Base-by-base conservation (phyloP, 2,888 invertebrate species). In the Drosophila atripex region DNA sequence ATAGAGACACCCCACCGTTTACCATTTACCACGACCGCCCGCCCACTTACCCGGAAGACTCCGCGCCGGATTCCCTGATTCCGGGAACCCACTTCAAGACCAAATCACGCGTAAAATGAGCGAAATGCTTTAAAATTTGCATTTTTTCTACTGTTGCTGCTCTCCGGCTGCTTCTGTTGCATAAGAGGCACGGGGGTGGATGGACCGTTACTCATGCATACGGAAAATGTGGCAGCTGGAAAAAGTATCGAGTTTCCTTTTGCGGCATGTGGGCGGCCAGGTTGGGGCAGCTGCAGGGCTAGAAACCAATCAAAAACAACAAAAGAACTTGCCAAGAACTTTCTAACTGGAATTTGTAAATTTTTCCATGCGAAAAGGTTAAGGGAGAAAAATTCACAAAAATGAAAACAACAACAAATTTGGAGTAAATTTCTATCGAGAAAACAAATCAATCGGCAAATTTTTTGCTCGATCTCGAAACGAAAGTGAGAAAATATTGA, bases 251-350 rank as follows among this genome's bases (percentile, higher is more conserved):
- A 52, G 64, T 65, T 65, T 66, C 47, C 65, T 32, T 56, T 49
- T 43, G 28, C 25, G 47, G 14, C 45, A 45, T 47, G 18, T 28
- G 18, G 18, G 32, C 14, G 6, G 16, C 5, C 7, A 35, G 50
- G 21, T 35, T n/a, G 52, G 35, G 66, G 45, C 63, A 64, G 65
- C 65, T 66, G 65, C 68, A 70, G 69, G 69, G 69, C 69, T 71
- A 51, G 45, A 71, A 71, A 71, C 59, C 69, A 70, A 70, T 71
- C 69, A 70, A 54, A 53, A 69, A 69, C 59, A 69, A 58, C 58
- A 69, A 70, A 71, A 69, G 58, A 30, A 58, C 30, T 35, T 16
- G 23, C 65, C 64, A 64, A 63, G 28, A 64, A 64, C 64, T 64
- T 64, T n/a, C 5, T 16, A 46, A 46, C 51, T 38, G 38, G 41